Evolutionary conservation across 2,888 invertebrate species (phyloP), one percentile per base, ranked within the genome.

Genomic region (Napeogenes sylphis): DNA sequence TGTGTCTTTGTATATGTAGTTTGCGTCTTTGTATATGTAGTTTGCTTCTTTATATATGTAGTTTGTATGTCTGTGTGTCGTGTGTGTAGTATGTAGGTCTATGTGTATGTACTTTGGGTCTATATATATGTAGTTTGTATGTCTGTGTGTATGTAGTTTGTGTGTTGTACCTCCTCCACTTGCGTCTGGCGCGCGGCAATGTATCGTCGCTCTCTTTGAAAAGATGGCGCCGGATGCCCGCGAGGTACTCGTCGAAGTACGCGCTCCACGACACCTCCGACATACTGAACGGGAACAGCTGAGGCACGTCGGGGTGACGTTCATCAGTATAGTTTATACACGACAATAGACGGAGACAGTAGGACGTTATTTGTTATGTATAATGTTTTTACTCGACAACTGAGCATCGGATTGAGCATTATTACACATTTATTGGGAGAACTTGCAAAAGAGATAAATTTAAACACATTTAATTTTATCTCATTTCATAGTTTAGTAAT

Each of bases 131-230:
- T 2, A 45, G 21, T 60, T n/a, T 45, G n/a, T 32, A n/a, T 55
- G 46, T 30, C 13, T 30, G 42, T 0, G 10, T 42, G 42, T 3
- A 38, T 2, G 38, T 6, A 6, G 32, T 4, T 33, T 21, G 13
- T 32, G n/a, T 53, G 51, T 14, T 35, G n/a, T 70, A 94, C 94
- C 92, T 93, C 77, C 82, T 91, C 82, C 91, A 86, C 73, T 92
- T 91, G 58, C 88, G 90, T 71, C 91, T 89, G 54, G 94, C 94
- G 4, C 91, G 87, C 5, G 93, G 92, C 58, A 96, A 80, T 0
- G 93, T 94, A 60, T 92, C 92, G 13, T 94, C 91, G 65, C 93
- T 92, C 70, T 98, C 97, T 76, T 97, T 96, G 71, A 96, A 92
- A 59, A 97, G 81, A 79, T 94, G 95, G 59, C 92, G 83, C 62